Percentiles rank a stretch among this genome's conserved stretches.
These are phyloP conservation scores for Baronia brevicornis DNA, from an alignment of 2,888 invertebrate species.

Conservation along the genomic window DNA sequence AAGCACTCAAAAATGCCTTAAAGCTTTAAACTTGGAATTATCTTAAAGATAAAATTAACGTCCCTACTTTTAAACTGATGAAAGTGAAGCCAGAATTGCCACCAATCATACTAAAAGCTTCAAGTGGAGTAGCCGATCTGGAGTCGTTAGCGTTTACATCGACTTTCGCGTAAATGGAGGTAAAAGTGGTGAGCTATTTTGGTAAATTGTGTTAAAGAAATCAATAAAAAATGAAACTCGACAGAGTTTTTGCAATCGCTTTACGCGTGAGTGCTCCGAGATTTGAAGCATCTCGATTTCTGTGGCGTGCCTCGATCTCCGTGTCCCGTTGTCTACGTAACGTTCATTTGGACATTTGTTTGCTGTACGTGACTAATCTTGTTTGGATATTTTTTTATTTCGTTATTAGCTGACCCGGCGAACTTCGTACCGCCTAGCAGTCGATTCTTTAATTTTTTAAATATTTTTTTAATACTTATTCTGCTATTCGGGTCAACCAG, in stretches of 20 bases:
- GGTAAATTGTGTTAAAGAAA: constrained; percentile 52
- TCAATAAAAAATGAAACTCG: constrained; percentile 50
- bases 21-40: no score
- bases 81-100: constrained; percentile 23
- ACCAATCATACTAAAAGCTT: constrained; percentile 32
- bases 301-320: constrained; percentile 27
- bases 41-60: no score
- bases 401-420: background rate
- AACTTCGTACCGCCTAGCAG: no score
- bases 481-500: no score
- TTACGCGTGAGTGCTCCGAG: constrained; percentile 65
- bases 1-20: no score
- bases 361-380: constrained; percentile 2
- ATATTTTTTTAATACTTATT: no score
- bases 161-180: constrained; percentile 48
- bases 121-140: constrained; percentile 23
- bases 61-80: constrained; percentile 21
- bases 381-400: constrained; percentile 9
- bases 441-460: no score
- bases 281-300: constrained; percentile 44
- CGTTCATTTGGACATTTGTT: constrained; percentile 1
- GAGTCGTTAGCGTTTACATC: constrained; percentile 23
- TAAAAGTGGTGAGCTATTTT: constrained; percentile 50
- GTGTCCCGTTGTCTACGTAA: constrained; percentile 18
- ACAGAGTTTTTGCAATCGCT: constrained; percentile 45